Base-by-base conservation (phyloP, 2,888 invertebrate species). In the Trilocha varians region DNA sequence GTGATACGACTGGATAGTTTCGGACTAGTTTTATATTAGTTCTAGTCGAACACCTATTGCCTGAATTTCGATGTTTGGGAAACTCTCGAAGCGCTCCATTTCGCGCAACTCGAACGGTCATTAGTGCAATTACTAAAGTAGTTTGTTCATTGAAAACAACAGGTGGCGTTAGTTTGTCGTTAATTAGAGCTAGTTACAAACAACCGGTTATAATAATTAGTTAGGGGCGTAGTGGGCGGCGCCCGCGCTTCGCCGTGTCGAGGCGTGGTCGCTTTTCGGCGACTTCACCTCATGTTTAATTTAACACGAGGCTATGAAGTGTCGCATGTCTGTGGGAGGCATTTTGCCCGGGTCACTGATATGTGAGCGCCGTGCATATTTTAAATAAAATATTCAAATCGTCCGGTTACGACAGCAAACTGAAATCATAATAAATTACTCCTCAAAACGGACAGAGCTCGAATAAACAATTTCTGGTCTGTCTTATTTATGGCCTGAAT, bases 131-230 rank as follows among this genome's bases (percentile, higher is more conserved):
- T 60, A 66, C 53, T 43, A 55, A 63, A 17, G 39, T 39, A 39
- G 33, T 17, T 60, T 62, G 61, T 62, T 56, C 48, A 57, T 58
- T 55, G 50, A 50, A 54, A 49, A 62, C 70, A 76, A 78, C 79
- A 80, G 82, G 78, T 79, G 80, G 75, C 72, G 73, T 64, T 57
- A 57, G 50, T 59, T 67, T 67, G 71, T 67, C 56, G 60, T 70
- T 83, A 82, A 82, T 82, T 79, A 78, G 70, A 59, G 65, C 60
- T 62, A 65, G 64, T 69, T 65, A 70, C 70, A 70, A 74, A 71
- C 66, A 79, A 84, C 84, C 78, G 80, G 83, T 83, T 79, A 73
- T 78, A 77, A 80, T 79, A 83, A 83, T 83, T 83, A 82, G 80
- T 68, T 66, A 67, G 78, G 76, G 80, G 78, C 78, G 80, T 61